phyloP scores from a whole-genome alignment of 2,113 vertebrate species.

The Sula dactylatra region DNA sequence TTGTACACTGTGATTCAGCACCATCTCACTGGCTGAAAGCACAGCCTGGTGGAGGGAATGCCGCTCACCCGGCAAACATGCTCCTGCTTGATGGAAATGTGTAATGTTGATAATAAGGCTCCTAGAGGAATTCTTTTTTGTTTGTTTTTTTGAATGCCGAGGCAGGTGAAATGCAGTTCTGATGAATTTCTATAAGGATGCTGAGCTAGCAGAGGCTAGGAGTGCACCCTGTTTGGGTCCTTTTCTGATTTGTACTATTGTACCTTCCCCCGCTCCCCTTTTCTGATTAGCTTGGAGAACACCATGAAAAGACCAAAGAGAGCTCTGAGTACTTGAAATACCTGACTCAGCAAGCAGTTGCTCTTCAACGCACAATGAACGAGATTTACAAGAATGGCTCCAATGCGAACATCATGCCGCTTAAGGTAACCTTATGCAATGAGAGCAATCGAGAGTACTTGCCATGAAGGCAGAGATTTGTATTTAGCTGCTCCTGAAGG shows the following conservation, averaged over 20 bases:
- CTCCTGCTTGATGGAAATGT: not conserved
- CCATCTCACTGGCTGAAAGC: not conserved
- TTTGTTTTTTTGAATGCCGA: not conserved
- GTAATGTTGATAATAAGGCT: not conserved
- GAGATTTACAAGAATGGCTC: slow-evolving; percentile 99
- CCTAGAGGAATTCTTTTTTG: not conserved
- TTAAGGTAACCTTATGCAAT: slow-evolving; percentile 77
- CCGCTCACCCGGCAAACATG: not conserved
- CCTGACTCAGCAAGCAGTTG: slow-evolving; percentile 97
- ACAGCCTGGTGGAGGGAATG: not conserved
- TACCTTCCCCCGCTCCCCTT: not conserved
- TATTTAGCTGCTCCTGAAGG: not conserved
- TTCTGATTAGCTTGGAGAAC: slow-evolving; percentile 86
- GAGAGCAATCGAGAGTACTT: rapidly evolving
- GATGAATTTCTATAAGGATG: not conserved
- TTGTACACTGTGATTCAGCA: not conserved
- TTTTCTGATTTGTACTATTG: not conserved
- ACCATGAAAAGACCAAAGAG: slow-evolving; percentile 97
- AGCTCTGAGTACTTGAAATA: slow-evolving; percentile 98
- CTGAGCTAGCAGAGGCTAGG: not conserved
- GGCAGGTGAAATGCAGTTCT: not conserved
- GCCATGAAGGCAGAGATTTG: rapidly evolving
- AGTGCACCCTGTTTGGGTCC: not conserved
- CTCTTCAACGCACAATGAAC: slow-evolving; percentile 98
- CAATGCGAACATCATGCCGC: slow-evolving; percentile 92